These are phyloP conservation scores for Mormyrus proboscirostris DNA, from an alignment of 2,797 vertebrate genomes.

Conservation along the genomic window DNA sequence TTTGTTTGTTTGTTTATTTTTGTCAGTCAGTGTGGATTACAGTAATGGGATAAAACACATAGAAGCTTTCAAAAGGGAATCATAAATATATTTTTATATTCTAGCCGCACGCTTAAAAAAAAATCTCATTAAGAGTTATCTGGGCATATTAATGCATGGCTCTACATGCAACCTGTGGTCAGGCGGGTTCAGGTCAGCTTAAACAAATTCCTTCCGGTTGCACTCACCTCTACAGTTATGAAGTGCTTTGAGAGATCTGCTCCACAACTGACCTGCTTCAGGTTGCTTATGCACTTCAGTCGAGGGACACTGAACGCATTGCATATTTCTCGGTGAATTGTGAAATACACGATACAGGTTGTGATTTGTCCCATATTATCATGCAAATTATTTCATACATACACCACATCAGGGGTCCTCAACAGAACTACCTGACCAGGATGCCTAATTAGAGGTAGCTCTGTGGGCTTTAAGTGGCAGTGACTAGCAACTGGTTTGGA, in stretches of 20 bases:
- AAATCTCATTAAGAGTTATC: not conserved
- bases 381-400: not conserved
- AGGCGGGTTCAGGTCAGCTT: not conserved
- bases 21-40: not conserved
- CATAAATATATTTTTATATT: not conserved
- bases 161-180: not conserved
- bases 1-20: not conserved
- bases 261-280: not conserved
- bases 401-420: not conserved
- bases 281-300: no score
- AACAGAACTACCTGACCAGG: not conserved
- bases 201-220: no score
- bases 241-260: no score
- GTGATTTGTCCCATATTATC: no score
- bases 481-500: not conserved
- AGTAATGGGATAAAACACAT: not conserved
- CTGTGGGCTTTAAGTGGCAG: no score
- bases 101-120: not conserved
- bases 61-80: not conserved
- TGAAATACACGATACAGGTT: no score
- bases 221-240: no score
- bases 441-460: no score
- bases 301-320: no score
- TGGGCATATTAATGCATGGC: not conserved
- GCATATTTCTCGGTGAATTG: no score